Conservation (phyloP, 2,797 vertebrate genomes). For the Artibeus jamaicensis region DNA sequence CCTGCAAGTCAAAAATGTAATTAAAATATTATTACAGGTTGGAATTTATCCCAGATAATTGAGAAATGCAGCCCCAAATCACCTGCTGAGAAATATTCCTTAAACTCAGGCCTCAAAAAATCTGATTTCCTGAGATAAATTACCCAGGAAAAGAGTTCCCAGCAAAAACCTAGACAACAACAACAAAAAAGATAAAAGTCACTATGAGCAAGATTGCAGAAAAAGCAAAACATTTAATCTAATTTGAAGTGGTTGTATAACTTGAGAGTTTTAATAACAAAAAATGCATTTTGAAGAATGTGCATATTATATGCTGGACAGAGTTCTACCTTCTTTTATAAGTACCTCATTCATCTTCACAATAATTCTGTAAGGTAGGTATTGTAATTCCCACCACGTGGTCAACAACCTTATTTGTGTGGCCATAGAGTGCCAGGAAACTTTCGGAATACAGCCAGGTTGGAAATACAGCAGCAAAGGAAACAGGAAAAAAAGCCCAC, state of each 20-base stretch:
- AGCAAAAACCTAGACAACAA: neutral
- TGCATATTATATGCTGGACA: too few species aligned
- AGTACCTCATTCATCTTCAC: neutral
- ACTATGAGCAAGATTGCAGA: neutral
- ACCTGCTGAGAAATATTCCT: neutral
- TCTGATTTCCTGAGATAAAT: neutral
- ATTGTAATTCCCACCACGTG: neutral
- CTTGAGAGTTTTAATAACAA: neutral
- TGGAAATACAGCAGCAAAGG: neutral
- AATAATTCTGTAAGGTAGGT: neutral
- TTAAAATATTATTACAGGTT: neutral
- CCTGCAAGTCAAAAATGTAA: neutral
- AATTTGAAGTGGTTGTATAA: neutral
- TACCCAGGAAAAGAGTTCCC: neutral
- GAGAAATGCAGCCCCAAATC: neutral
- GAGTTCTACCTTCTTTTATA: neutral
- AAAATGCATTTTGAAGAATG: neutral
- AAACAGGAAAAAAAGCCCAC: neutral
- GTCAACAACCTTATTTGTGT: fast-evolving
- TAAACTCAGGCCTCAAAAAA: neutral
- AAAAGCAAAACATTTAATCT: neutral
- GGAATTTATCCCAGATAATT: neutral
- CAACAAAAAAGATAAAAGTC: neutral
- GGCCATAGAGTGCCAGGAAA: neutral
- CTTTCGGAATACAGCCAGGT: neutral